A percentile compares a stretch with the other conserved stretches of the same genome.
Conservation (phyloP, 2,113 vertebrate genomes). For the Platysternon megacephalum region DNA sequence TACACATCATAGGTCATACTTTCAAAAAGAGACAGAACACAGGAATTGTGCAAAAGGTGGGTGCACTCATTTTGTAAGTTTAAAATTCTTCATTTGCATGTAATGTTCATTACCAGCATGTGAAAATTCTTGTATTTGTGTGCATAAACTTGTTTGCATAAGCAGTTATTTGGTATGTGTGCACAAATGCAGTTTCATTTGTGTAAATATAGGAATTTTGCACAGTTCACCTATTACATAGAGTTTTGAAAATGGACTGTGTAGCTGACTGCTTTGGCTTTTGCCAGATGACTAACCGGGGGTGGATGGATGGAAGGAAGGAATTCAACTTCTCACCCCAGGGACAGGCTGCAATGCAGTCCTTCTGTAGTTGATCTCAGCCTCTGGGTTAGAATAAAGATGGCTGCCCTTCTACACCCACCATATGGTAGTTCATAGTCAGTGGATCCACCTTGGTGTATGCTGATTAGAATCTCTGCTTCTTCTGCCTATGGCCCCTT, state of each 20-base stretch:
- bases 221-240: background rate
- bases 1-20: background rate
- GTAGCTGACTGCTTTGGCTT: background rate
- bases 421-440: background rate
- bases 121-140: background rate
- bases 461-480: background rate
- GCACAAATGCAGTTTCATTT: background rate
- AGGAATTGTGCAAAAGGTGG: background rate
- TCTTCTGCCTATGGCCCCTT: background rate
- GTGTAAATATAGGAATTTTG: background rate
- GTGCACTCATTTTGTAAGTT: background rate
- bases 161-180: background rate
- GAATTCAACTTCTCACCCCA: background rate
- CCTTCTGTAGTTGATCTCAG: background rate
- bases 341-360: background rate
- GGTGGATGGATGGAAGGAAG: background rate
- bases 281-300: background rate
- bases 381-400: background rate
- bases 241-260: background rate
- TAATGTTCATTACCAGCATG: background rate
- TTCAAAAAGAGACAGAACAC: background rate
- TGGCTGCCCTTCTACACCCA: background rate
- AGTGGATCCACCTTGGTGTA: background rate
- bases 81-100: background rate
- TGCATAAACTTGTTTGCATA: background rate